Percentiles rank a stretch among this genome's conserved stretches.
Evolutionary conservation across 2,113 vertebrate genomes (phyloP).

Genomic region (Rhea pennata): DNA sequence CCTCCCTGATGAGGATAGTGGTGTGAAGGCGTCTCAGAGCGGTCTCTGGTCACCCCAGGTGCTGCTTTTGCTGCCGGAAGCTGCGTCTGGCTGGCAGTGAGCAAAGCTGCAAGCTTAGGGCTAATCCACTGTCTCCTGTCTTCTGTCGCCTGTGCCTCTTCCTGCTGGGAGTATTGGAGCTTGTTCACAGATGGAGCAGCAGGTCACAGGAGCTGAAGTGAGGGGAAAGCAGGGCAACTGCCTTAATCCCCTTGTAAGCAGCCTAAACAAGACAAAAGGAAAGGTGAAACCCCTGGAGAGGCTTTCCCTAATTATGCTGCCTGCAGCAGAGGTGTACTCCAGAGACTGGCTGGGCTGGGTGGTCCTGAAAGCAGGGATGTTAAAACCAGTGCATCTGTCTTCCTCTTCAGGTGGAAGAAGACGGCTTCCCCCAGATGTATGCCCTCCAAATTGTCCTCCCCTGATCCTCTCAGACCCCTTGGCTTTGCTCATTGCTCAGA

Average conservation of each 20-base stretch:
- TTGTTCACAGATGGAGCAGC: neutral
- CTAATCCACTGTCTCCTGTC: neutral
- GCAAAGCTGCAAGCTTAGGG: neutral
- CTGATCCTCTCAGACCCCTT: neutral
- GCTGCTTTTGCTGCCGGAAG: neutral
- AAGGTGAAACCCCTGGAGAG: neutral
- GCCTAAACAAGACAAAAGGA: constrained; percentile 38
- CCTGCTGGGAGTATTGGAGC: neutral
- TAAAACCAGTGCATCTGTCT: neutral
- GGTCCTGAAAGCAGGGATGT: too few relatives aligned
- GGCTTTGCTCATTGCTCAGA: neutral
- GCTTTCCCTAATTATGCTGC: neutral
- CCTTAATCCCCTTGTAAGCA: neutral
- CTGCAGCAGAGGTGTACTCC: neutral
- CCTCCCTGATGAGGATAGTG: neutral
- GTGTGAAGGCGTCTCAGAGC: neutral
- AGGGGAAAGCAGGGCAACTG: neutral
- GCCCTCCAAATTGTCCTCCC: neutral
- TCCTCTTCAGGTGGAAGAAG: neutral
- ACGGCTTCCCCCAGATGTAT: neutral
- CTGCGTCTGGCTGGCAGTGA: neutral
- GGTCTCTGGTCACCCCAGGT: neutral
- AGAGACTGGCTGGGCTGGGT: neutral
- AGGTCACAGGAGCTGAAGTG: neutral
- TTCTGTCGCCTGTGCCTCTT: neutral